Percentiles rank a stretch among this genome's conserved stretches.
Conservation (phyloP, 2,113 vertebrate species). For the Alethe diademata region DNA sequence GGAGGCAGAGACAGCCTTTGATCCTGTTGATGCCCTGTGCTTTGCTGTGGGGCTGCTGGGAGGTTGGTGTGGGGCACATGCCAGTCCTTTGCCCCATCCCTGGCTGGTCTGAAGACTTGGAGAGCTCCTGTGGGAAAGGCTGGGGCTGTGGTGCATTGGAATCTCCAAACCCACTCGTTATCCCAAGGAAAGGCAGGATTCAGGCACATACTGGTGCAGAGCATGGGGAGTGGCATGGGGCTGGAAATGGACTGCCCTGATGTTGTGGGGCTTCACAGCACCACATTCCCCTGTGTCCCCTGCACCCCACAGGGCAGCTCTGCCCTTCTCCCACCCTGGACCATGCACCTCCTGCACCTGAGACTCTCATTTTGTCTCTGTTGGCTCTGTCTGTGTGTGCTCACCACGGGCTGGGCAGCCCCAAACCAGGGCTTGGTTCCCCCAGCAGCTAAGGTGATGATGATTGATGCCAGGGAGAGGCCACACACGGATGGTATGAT, state of each 20-base stretch:
- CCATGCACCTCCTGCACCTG: fast-evolving
- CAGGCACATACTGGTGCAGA: fast-evolving
- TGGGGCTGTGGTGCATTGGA: background rate
- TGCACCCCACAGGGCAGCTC: background rate
- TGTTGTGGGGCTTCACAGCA: background rate
- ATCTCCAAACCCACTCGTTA: background rate
- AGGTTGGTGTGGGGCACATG: background rate
- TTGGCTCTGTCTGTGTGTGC: fast-evolving
- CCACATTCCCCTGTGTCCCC: background rate
- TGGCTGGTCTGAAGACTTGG: background rate
- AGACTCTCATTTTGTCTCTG: fast-evolving
- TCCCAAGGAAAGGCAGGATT: background rate
- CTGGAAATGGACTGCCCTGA: background rate
- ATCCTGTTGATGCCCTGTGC: background rate
- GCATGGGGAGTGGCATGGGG: background rate
- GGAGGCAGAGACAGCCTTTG: background rate
- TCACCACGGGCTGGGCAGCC: background rate
- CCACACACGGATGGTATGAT: fast-evolving
- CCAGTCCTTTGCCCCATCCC: background rate
- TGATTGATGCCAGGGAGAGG: background rate
- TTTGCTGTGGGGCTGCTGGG: background rate
- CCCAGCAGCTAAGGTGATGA: fast-evolving
- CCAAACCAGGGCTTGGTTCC: background rate
- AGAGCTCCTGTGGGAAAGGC: background rate
- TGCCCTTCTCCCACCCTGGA: background rate